Conservation (phyloP, 2,113 vertebrate genomes). For the Otolemur garnettii region DNA sequence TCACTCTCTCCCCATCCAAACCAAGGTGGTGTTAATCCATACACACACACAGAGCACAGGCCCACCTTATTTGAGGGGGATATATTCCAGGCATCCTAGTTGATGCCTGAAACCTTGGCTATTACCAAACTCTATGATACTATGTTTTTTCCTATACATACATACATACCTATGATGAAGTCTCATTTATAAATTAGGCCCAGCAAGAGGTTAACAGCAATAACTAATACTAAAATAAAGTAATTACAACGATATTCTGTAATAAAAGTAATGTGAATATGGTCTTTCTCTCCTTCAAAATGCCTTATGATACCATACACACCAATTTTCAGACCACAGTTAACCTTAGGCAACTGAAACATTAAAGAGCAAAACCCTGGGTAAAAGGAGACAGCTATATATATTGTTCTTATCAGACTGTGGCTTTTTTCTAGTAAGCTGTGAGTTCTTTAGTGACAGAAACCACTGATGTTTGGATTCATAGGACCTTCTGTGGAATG, state of each 20-base stretch:
- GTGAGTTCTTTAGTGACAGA: neutral
- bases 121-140: neutral
- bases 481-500: neutral
- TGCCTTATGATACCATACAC: neutral
- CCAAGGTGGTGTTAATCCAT: neutral
- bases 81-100: neutral
- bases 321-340: neutral
- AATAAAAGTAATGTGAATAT: neutral
- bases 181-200: neutral
- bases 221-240: neutral
- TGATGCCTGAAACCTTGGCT: neutral
- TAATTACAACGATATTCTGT: neutral
- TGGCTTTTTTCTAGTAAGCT: neutral
- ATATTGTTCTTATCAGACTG: neutral
- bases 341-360: neutral
- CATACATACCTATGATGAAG: neutral
- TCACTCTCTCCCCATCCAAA: neutral
- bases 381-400: neutral
- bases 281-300: neutral
- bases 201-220: neutral
- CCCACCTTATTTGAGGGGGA: neutral
- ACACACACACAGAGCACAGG: neutral
- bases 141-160: neutral
- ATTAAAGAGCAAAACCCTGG: neutral
- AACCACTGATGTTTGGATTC: neutral